Base-by-base conservation (phyloP, 2,888 invertebrate genomes). In the Hyposoter dolosus region DNA sequence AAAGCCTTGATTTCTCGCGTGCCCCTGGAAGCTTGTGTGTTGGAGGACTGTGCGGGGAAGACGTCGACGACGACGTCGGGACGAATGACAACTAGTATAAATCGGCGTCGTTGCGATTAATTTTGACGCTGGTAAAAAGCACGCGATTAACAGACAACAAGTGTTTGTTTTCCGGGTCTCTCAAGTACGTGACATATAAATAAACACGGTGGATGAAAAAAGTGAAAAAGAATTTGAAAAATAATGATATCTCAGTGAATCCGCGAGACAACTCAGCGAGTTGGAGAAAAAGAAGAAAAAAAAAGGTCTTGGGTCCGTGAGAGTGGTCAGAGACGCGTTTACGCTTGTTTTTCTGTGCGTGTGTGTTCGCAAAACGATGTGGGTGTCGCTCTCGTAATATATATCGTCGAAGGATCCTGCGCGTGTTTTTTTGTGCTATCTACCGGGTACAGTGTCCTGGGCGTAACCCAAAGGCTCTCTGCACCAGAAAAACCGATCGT, bases 211-310 rank as follows among this genome's bases (percentile, higher is more conserved):
- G 72, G 17, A 32, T 28, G 15, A 5, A n/a, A 56, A 53, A 3
- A 47, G 15, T 6, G 15, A 53, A 63, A 3, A 66, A 40, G 12
- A 65, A 7, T 45, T 3, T 17, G 35, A 77, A 66, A 66, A 65
- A 74, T 72, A 47, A 35, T 76, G 80, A 86, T 86, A 88, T 85
- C 87, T 87, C 88, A 85, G 83, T 84, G 87, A 86, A 84, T 89
- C 88, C 85, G 87, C 88, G 92, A 91, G 90, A 91, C 91, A 92
- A 90, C 90, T 91, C 91, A 82, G 89, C 90, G 65, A 65, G 63
- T 47, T 65, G 60, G 45, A 43, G 28, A 17, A 89, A 88, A 83
- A 82, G 78, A 77, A 75, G 50, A 84, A 84, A 88, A 88, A 40
- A 65, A 69, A 65, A 32, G 15, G 78, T 66, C 71, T 74, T 81